phyloP scores from a whole-genome alignment of 2,797 vertebrate genomes.

The Acanthopagrus latus region DNA sequence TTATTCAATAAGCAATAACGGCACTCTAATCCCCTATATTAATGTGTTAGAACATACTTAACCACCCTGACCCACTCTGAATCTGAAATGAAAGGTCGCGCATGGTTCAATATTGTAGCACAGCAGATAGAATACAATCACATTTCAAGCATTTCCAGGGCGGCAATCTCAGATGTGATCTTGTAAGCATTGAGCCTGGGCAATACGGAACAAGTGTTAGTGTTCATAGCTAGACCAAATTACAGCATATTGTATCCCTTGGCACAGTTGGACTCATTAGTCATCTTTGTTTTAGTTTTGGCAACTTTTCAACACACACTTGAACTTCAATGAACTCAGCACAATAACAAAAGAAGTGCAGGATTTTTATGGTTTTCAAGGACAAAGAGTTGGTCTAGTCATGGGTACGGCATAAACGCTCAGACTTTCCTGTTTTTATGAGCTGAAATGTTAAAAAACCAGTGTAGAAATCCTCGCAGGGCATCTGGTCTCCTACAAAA shows the following conservation, averaged over 20 bases:
- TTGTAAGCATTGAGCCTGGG: constrained; percentile 27
- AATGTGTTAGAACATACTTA: constrained; percentile 64
- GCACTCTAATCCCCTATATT: constrained; percentile 60
- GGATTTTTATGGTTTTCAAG: constrained; percentile 48
- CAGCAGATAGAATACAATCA: constrained; percentile 41
- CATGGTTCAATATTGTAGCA: constrained; percentile 55
- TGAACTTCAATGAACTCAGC: constrained; percentile 44
- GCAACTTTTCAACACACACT: constrained; percentile 45
- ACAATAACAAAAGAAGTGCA: constrained; percentile 40
- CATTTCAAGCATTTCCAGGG: constrained; percentile 42
- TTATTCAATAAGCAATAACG: constrained; percentile 73
- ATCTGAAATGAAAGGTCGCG: constrained; percentile 68
- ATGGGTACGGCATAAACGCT: constrained; percentile 9
- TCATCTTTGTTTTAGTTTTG: constrained; percentile 43
- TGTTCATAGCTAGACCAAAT: constrained; percentile 41
- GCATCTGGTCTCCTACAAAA: constrained; percentile 55
- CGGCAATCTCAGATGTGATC: constrained; percentile 40
- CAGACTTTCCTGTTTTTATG: constrained; percentile 57
- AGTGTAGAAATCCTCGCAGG: constrained; percentile 24
- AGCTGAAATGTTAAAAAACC: constrained; percentile 28
- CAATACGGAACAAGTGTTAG: constrained; percentile 29
- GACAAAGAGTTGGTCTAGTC: constrained; percentile 28
- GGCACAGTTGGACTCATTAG: constrained; percentile 52
- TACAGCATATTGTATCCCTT: constrained; percentile 39
- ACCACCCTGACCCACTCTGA: constrained; percentile 61